Percentiles rank a stretch among this genome's conserved stretches.
Evolutionary conservation across 2,797 vertebrate species (phyloP).

Genomic region (Diplodus puntazzo): DNA sequence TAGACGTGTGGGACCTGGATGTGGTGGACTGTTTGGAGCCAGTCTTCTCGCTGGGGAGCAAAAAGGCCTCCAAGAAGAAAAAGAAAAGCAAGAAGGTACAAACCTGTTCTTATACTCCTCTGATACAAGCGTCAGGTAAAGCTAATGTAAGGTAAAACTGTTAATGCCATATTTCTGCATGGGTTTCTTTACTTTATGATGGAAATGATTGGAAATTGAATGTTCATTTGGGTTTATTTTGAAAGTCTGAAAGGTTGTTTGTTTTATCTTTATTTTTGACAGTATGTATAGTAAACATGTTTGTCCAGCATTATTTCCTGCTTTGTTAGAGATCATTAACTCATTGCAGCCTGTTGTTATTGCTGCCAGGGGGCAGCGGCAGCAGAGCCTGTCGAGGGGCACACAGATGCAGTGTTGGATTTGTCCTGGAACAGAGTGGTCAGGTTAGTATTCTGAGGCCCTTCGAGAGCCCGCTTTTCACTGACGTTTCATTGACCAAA

Average conservation of each 20-base stretch:
- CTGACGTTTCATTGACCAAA: too few relatives aligned
- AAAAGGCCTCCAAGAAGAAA: conserved; percentile 91
- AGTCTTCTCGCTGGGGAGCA: conserved; percentile 92
- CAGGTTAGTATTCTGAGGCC: conserved; percentile 83
- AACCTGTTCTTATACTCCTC: background rate
- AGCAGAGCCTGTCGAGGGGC: conserved; percentile 87
- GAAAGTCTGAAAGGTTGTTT: background rate
- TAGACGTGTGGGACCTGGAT: conserved; percentile 98
- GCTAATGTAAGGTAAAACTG: background rate
- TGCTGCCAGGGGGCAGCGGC: conserved; percentile 80
- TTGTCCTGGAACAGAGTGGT: conserved; percentile 95
- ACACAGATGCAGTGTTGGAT: conserved; percentile 94
- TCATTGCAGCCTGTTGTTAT: background rate
- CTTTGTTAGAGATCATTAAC: background rate
- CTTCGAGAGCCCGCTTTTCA: background rate
- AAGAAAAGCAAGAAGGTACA: conserved; percentile 93
- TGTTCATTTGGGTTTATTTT: background rate
- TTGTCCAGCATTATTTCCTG: background rate
- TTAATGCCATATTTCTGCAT: background rate
- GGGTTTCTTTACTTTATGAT: background rate
- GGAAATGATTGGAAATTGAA: background rate
- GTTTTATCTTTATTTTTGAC: background rate
- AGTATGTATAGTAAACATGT: background rate
- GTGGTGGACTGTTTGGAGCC: conserved; percentile 96
- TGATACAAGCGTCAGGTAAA: background rate